Percentiles rank a stretch among this genome's conserved stretches.
Conservation (phyloP, 2,797 vertebrate genomes). For the Epinephelus coioides region DNA sequence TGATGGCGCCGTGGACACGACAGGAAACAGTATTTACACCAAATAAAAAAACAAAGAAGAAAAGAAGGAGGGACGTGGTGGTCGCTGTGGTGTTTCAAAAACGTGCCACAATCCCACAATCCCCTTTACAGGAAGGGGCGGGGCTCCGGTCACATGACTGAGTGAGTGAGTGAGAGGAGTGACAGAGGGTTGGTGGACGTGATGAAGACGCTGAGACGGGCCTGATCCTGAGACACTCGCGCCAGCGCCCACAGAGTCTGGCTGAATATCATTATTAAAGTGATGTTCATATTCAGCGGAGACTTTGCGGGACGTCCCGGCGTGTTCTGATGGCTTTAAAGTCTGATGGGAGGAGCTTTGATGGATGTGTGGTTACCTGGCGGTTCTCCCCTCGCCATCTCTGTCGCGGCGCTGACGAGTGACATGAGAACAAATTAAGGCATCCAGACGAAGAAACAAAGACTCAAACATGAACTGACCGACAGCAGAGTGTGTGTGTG, state of each 20-base stretch:
- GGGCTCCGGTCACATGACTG: constrained; percentile 58
- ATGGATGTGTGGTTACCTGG: not conserved
- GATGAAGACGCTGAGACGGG: constrained; percentile 44
- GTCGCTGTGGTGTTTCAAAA: constrained; percentile 58
- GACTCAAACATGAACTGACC: constrained; percentile 53
- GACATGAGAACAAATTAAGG: constrained; percentile 83
- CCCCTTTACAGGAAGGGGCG: constrained; percentile 25
- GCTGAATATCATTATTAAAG: constrained; percentile 43
- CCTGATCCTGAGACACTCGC: constrained; percentile 65
- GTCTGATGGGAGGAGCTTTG: constrained; percentile 29
- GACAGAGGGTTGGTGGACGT: not conserved
- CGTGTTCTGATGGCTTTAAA: constrained; percentile 63
- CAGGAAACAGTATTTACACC: constrained; percentile 79
- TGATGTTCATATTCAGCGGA: constrained; percentile 49
- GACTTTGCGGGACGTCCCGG: constrained; percentile 32
- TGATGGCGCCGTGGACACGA: constrained; percentile 68
- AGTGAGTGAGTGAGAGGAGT: constrained; percentile 33
- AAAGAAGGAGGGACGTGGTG: constrained; percentile 27
- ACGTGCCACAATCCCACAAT: constrained; percentile 52
- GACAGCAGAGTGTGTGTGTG: constrained; percentile 27
- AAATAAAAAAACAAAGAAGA: constrained; percentile 56
- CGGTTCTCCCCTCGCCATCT: constrained; percentile 23
- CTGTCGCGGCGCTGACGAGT: constrained; percentile 65
- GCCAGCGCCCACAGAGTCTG: constrained; percentile 55
- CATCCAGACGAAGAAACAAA: constrained; percentile 80